Conservation (phyloP, 2,797 vertebrate species). For the Sebastes matsubarae region DNA sequence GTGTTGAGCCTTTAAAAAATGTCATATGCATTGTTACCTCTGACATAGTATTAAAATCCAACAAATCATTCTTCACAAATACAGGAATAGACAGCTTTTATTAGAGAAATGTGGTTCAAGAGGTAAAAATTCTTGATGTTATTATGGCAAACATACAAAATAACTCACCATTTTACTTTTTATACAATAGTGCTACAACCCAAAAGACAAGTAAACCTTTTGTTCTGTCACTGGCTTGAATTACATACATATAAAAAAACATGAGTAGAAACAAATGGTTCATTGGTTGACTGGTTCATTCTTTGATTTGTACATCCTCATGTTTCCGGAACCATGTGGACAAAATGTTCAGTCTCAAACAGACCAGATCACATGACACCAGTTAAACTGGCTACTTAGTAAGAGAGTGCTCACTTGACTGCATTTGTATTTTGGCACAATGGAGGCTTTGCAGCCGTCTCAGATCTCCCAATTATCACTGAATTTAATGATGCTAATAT, state of each 20-base stretch:
- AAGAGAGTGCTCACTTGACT: neutral
- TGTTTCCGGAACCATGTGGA: neutral
- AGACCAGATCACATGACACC: slow-evolving; percentile 1
- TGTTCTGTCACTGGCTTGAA: neutral
- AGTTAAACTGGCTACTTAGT: neutral
- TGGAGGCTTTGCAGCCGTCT: neutral
- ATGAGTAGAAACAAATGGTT: neutral
- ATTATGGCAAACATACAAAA: neutral
- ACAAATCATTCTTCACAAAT: neutral
- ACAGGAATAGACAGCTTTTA: slow-evolving; percentile 9
- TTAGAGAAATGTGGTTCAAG: slow-evolving; percentile 1
- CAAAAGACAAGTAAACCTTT: neutral
- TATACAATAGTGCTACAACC: neutral
- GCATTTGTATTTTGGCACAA: slow-evolving; percentile 12
- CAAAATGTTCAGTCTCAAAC: neutral
- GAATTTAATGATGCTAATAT: neutral
- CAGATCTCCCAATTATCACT: neutral
- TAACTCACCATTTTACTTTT: neutral
- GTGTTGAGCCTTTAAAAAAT: neutral
- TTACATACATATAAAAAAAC: neutral
- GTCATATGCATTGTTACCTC: neutral
- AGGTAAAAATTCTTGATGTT: neutral
- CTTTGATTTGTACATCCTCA: neutral
- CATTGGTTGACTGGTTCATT: neutral
- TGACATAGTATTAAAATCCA: neutral